These are phyloP conservation scores for Sisyra nigra DNA, from an alignment of 2,888 invertebrate species.

Conservation along the genomic window DNA sequence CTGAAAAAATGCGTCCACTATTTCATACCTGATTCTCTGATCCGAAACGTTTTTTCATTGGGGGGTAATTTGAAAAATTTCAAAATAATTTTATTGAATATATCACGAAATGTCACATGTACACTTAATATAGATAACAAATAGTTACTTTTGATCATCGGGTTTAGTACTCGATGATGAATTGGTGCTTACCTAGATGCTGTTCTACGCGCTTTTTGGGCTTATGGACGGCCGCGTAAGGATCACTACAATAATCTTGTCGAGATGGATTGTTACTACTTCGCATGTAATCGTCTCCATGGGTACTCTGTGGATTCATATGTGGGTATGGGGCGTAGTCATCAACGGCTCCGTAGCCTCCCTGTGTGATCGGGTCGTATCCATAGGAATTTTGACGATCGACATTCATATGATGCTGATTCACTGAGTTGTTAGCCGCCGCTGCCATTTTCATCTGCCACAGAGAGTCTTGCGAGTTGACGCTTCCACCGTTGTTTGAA, in stretches of 20 bases:
- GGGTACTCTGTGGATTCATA: constrained; percentile 47
- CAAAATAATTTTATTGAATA: too few relatives aligned
- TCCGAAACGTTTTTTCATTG: too few relatives aligned
- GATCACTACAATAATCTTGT: constrained; percentile 77
- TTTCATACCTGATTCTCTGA: too few relatives aligned
- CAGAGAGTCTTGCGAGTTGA: constrained; percentile 84
- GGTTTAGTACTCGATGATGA: background rate
- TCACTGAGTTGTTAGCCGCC: constrained; percentile 47
- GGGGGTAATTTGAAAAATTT: too few relatives aligned
- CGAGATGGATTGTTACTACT: constrained; percentile 69
- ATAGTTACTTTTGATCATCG: too few relatives aligned
- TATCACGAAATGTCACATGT: too few relatives aligned
- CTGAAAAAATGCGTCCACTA: too few relatives aligned
- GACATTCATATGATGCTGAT: constrained; percentile 39
- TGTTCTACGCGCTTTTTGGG: constrained; percentile 77
- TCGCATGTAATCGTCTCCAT: constrained; percentile 53
- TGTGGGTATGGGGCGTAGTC: constrained; percentile 78
- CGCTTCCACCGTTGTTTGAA: constrained; percentile 88
- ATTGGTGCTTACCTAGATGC: constrained; percentile 59
- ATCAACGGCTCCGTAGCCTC: constrained; percentile 66
- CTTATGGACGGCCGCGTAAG: constrained; percentile 78
- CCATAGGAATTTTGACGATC: constrained; percentile 55
- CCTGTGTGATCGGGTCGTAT: constrained; percentile 65
- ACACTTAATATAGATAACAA: too few relatives aligned
- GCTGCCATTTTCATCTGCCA: constrained; percentile 90